Evolutionary conservation across 1,140 invertebrate species (phyloP).

Genomic region (Drosophila tani): DNA sequence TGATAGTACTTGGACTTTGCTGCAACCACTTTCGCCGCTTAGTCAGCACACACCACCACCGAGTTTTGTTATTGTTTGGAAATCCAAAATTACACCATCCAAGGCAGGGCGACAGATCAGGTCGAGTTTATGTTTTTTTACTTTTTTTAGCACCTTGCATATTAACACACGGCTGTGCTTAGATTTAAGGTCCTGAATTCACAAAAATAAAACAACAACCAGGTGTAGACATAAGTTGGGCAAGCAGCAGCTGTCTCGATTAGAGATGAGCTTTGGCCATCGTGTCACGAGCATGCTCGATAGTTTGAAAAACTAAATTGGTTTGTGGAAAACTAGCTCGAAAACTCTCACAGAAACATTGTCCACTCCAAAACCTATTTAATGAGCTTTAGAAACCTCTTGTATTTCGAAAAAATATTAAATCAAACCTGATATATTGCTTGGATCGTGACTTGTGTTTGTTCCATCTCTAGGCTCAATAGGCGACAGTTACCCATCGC

Average conservation of each 20-base stretch:
- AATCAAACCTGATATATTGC: not conserved
- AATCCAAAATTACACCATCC: not conserved
- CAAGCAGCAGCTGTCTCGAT: constrained; percentile 26
- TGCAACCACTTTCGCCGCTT: constrained; percentile 47
- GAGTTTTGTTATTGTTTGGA: constrained; percentile 25
- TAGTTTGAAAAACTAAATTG: not conserved
- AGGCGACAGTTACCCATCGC: not conserved
- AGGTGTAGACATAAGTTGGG: constrained; percentile 28
- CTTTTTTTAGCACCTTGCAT: not conserved
- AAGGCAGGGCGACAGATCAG: not conserved
- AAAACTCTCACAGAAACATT: too few species aligned
- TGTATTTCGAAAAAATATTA: not conserved
- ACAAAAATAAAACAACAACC: constrained; percentile 27
- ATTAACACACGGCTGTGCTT: not conserved
- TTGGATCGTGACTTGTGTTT: too few species aligned
- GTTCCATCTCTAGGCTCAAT: not conserved
- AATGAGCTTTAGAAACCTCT: not conserved
- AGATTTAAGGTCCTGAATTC: constrained; percentile 2
- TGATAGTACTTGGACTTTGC: constrained; percentile 47
- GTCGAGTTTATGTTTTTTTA: not conserved
- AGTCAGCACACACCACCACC: constrained; percentile 17
- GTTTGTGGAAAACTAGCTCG: not conserved
- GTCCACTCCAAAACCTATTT: not conserved
- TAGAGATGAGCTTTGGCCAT: not conserved
- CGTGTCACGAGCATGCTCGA: not conserved